These are phyloP conservation scores for Caenorhabditis uteleia DNA, from an alignment of 2,888 invertebrate species.

Conservation along the genomic window DNA sequence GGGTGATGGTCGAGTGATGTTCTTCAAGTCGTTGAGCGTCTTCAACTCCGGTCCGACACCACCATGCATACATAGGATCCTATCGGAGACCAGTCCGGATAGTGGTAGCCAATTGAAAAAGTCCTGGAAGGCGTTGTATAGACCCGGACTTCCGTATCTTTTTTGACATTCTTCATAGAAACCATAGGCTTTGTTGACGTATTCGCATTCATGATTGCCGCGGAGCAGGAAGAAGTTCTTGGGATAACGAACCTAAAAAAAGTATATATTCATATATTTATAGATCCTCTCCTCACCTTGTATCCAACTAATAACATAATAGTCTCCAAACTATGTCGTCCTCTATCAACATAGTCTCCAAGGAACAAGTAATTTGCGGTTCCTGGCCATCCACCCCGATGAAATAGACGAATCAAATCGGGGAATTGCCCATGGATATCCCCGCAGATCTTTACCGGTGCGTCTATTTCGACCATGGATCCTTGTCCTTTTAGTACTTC, in stretches of 20 bases:
- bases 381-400: conserved; percentile 59
- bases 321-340: conserved; percentile 54
- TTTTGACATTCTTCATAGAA: conserved; percentile 55
- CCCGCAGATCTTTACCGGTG: conserved; percentile 60
- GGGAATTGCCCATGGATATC: conserved; percentile 60
- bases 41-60: conserved; percentile 50
- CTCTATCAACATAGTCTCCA: conserved; percentile 61
- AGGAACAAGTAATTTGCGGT: conserved; percentile 59
- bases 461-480: conserved; percentile 51
- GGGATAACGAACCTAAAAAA: conserved; percentile 45
- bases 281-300: no score
- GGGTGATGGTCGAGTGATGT: conserved; percentile 37
- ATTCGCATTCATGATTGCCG: conserved; percentile 57
- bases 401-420: conserved; percentile 57
- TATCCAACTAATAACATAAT: conserved; percentile 53
- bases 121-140: conserved; percentile 55
- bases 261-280: no score
- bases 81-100: conserved; percentile 44
- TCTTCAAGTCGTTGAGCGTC: conserved; percentile 43
- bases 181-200: conserved; percentile 59
- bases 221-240: conserved; percentile 58
- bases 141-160: conserved; percentile 36
- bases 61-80: conserved; percentile 62
- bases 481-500: conserved; percentile 26
- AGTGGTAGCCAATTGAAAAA: conserved; percentile 53